Evolutionary conservation across 2,797 vertebrate genomes (phyloP).

Genomic region (Botia kubotai): DNA sequence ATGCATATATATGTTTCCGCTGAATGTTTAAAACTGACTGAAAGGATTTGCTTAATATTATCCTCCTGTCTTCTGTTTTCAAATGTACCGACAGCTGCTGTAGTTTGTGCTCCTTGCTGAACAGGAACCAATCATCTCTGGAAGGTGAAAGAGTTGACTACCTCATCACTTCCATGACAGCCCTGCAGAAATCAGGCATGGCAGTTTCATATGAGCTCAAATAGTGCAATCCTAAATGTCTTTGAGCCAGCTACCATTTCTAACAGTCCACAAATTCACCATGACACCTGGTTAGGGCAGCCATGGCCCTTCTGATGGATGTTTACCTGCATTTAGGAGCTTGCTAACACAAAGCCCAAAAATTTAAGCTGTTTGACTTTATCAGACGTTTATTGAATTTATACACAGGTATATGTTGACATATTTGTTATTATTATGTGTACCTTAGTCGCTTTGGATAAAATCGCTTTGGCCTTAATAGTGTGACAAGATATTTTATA

Average conservation of each 20-base stretch:
- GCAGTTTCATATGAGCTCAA: slow-evolving; percentile 80
- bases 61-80: neutral
- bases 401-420: no score
- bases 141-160: slow-evolving; percentile 41
- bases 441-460: no score
- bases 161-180: slow-evolving; percentile 67
- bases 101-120: slow-evolving; percentile 19
- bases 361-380: no score
- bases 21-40: neutral
- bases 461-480: no score
- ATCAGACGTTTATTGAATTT: no score
- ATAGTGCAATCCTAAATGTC: slow-evolving; percentile 80
- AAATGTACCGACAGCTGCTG: neutral
- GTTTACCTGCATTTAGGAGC: slow-evolving; percentile 11
- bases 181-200: slow-evolving; percentile 75
- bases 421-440: no score
- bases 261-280: slow-evolving; percentile 67
- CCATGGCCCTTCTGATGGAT: neutral
- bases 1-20: neutral
- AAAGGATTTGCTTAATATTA: neutral
- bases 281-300: slow-evolving; percentile 68
- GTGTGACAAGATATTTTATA: no score
- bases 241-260: slow-evolving; percentile 64
- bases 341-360: neutral
- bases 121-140: slow-evolving; percentile 39